These are phyloP conservation scores for Laothoe populi DNA, from an alignment of 2,888 invertebrate genomes.

Conservation along the genomic window DNA sequence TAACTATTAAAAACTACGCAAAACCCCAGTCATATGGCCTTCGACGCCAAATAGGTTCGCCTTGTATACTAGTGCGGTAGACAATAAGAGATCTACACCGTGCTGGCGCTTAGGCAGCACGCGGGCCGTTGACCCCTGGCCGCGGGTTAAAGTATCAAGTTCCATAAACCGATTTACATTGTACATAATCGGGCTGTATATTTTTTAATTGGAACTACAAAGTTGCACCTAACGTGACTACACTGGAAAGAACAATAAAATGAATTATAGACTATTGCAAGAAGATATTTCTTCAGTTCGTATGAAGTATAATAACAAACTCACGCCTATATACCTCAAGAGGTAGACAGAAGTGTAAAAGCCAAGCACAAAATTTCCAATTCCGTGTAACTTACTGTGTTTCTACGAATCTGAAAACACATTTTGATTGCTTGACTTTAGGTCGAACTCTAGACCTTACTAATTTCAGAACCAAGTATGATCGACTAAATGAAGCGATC, in stretches of 20 bases:
- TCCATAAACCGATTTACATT: slow-evolving; percentile 68
- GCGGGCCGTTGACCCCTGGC: slow-evolving; percentile 64
- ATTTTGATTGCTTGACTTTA: too few relatives aligned
- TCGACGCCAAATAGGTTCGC: slow-evolving; percentile 23
- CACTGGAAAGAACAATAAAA: not conserved
- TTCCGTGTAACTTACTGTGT: too few relatives aligned
- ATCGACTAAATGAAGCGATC: too few relatives aligned
- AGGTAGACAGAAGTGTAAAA: too few relatives aligned
- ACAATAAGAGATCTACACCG: slow-evolving; percentile 75
- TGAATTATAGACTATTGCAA: not conserved
- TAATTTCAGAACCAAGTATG: too few relatives aligned
- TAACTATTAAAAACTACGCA: slow-evolving; percentile 15
- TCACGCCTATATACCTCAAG: too few relatives aligned
- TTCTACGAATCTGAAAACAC: too few relatives aligned
- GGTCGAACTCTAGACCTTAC: too few relatives aligned
- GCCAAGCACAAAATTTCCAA: too few relatives aligned
- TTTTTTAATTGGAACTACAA: slow-evolving; percentile 2
- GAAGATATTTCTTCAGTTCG: not conserved
- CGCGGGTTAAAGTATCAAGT: slow-evolving; percentile 76
- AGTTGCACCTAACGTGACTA: not conserved
- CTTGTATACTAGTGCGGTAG: slow-evolving; percentile 32
- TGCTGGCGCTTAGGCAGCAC: slow-evolving; percentile 71
- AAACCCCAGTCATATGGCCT: slow-evolving; percentile 24
- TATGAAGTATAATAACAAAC: too few relatives aligned
- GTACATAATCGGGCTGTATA: slow-evolving; percentile 7